These are phyloP conservation scores for Lycia hirtaria DNA, from an alignment of 2,888 invertebrate species.

Conservation along the genomic window DNA sequence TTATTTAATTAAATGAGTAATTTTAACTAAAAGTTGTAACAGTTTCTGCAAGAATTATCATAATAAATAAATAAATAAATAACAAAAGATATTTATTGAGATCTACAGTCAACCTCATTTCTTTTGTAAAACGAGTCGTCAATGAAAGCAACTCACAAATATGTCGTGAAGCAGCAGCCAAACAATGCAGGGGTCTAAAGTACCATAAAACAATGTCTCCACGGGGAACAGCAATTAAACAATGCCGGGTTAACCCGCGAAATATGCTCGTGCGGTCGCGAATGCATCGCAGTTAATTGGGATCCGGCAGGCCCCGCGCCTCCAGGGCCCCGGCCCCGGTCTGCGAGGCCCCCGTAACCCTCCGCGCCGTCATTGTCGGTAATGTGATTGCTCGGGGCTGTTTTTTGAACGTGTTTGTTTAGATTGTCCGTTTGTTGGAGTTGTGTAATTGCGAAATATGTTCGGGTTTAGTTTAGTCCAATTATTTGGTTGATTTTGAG, in stretches of 20 bases:
- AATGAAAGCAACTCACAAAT: slow-evolving; percentile 16
- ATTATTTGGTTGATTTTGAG: not conserved
- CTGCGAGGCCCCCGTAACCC: slow-evolving; percentile 13
- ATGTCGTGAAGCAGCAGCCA: slow-evolving; percentile 13
- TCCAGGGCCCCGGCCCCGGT: no score
- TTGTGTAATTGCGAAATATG: slow-evolving; percentile 26
- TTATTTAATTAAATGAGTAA: no score
- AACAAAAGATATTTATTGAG: not conserved
- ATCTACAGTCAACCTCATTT: not conserved
- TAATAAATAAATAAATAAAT: no score
- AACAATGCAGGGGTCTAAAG: slow-evolving; percentile 24
- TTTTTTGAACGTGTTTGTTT: slow-evolving; percentile 24
- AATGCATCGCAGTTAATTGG: slow-evolving; percentile 43
- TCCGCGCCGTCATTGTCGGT: slow-evolving; percentile 28
- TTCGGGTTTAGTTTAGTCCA: not conserved
- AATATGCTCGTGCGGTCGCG: slow-evolving; percentile 59
- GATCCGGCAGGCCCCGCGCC: slow-evolving; percentile 16
- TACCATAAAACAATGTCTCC: slow-evolving; percentile 30
- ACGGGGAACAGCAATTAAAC: slow-evolving; percentile 24
- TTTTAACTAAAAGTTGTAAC: no score
- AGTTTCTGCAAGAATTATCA: no score
- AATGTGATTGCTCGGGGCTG: slow-evolving; percentile 29
- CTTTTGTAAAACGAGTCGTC: not conserved
- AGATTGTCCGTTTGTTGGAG: slow-evolving; percentile 16
- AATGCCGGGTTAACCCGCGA: slow-evolving; percentile 49